Evolutionary conservation across 1,140 invertebrate species (phyloP).

Genomic region (Coelopa frigida): DNA sequence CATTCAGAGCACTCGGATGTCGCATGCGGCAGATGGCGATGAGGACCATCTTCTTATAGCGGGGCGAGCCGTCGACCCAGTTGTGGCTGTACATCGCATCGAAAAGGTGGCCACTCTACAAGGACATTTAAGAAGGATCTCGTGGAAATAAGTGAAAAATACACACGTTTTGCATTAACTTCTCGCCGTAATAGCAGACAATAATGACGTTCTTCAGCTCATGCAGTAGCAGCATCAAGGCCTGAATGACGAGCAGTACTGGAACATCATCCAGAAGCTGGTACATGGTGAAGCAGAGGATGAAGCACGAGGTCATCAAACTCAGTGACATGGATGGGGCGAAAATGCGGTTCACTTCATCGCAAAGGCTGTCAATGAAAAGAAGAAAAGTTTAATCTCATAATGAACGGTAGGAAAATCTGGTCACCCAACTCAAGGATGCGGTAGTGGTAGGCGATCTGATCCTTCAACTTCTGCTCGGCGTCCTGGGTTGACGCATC

Average conservation of each 20-base stretch:
- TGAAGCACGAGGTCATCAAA: constrained; percentile 12
- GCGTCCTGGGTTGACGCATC: neutral
- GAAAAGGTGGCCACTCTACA: constrained; percentile 1
- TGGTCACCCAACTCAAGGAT: constrained; percentile 10
- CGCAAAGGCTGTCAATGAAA: neutral
- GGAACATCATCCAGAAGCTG: constrained; percentile 11
- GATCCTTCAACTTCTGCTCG: neutral
- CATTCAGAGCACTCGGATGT: constrained; percentile 2
- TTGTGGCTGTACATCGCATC: constrained; percentile 10
- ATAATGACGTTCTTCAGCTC: constrained; percentile 12
- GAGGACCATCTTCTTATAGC: constrained; percentile 3
- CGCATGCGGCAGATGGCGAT: constrained; percentile 1
- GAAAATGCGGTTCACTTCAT: constrained; percentile 9
- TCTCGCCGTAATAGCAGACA: constrained; percentile 8
- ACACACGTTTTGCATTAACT: constrained; percentile 10
- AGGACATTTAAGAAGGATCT: neutral
- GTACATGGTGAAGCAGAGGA: constrained; percentile 8
- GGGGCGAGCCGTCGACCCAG: constrained; percentile 6
- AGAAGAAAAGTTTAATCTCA: too few species aligned
- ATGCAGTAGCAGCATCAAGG: constrained; percentile 5
- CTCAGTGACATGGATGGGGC: constrained; percentile 8
- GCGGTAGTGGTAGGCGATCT: constrained; percentile 1
- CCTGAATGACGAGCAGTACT: constrained; percentile 1
- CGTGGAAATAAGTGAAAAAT: neutral
- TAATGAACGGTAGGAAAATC: too few species aligned